Base-by-base conservation (phyloP, 1,140 invertebrate genomes). In the Zaprionus inermis region DNA sequence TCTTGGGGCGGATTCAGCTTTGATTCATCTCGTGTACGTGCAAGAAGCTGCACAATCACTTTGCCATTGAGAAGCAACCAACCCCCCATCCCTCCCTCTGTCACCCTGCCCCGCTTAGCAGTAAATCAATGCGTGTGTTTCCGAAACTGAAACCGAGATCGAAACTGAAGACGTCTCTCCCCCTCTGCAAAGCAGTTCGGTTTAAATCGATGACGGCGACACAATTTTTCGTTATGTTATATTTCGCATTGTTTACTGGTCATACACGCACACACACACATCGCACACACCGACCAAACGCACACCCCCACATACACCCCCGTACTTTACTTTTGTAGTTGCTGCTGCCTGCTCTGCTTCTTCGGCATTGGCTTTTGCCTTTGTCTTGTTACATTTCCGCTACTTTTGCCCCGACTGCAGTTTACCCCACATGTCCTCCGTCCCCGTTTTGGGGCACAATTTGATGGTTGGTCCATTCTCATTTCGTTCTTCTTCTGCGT, bases 131-230 rank as follows among this genome's bases (percentile, higher is more conserved):
- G 28, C 16, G 14, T 46, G 28, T 30, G 28, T 30, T 44, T 7
- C 46, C 44, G 28, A 36, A 57, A 30, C 49, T 14, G 32, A 18
- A 36, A 52, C 49, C 46, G 12, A 32, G 34, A 32, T 22, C 20
- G 34, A 24, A 57, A 46, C 41, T 18, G 22, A 18, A 51, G 52
- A 52, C 20, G 24, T 52, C 56, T 44, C 64, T 69, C 6, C 6
- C 16, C n/a, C 14, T 10, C 30, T 10, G 7, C 30, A 10, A 79
- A 78, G 76, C 82, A 66, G 73, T 88, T 82, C 79, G 78, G 73
- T 76, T 78, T 72, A 51, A 69, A 86, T 86, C 83, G 83, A 86
- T 88, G 83, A 86, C 83, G 83, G 72, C 79, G 72, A 79, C 83
- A 79, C 79, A 86, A 82, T 77, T 82, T 81, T 69, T 71, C 56